Evolutionary conservation across 1,140 invertebrate species (phyloP).

Genomic region (Mamestra configurata): DNA sequence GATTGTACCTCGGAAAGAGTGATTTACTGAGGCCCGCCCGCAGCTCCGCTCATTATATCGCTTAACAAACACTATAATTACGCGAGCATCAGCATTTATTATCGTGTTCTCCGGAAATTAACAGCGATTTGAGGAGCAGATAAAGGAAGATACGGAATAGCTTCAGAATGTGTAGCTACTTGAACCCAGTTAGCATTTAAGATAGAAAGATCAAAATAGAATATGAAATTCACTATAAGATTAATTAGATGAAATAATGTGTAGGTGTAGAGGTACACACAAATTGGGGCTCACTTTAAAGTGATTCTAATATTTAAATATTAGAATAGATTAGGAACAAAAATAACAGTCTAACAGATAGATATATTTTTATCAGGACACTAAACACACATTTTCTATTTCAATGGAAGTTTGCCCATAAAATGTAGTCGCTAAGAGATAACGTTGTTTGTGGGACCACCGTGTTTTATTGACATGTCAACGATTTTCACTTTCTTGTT

Average conservation of each 20-base stretch:
- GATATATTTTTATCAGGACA: not conserved
- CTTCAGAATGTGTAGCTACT: not conserved
- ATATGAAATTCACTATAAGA: no score
- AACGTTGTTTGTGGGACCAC: constrained; percentile 30
- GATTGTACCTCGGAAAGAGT: constrained; percentile 9
- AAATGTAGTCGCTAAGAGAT: constrained; percentile 1
- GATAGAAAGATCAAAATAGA: not conserved
- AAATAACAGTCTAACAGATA: no score
- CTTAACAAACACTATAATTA: constrained; percentile 40
- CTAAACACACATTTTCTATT: constrained; percentile 14
- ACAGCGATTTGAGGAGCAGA: not conserved
- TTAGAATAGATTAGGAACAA: no score
- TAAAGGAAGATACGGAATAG: not conserved
- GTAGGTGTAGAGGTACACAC: no score
- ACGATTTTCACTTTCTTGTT: constrained; percentile 26
- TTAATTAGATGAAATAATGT: no score
- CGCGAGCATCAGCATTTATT: constrained; percentile 28
- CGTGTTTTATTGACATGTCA: constrained; percentile 29
- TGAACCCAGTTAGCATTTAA: not conserved
- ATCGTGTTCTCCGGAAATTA: constrained; percentile 3
- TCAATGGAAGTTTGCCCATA: constrained; percentile 9
- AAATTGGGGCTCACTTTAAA: no score
- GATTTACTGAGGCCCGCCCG: constrained; percentile 33
- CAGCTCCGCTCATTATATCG: constrained; percentile 20
- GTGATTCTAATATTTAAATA: no score